Evolutionary conservation across 2,797 vertebrate species (phyloP), one percentile per base, ranked within the genome.

Genomic region (Trachurus trachurus): DNA sequence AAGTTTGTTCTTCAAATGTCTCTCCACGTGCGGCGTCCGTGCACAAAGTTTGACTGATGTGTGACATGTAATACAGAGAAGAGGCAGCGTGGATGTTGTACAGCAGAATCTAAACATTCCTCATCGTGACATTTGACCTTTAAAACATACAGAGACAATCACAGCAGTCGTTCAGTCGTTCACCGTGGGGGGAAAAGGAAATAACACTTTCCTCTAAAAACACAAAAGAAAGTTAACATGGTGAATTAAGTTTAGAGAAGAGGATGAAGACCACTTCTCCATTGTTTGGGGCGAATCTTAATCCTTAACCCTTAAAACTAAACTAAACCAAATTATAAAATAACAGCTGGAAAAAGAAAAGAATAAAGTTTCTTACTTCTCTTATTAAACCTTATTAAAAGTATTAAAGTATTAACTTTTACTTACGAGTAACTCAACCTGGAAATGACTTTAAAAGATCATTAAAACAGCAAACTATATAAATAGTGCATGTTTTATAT

Each of bases 81-180:
- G 3, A 29, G 19, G 56, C 1, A 26, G 45, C 29, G 29, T 15
- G 21, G 13, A 45, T 57, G 31, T 2, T 13, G 19, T 10, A 45
- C 26, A 49, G 53, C 26, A 49, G 53, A 60, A 61, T 22, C 2
- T 21, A 57, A 58, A 57, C 9, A 11, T 37, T 3, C 13, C 10
- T 59, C 6, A 0, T 68, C 58, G 0, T 68, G 61, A 86, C 67
- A 29, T 76, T 80, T 86, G 57, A 87, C 74, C 71, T 71, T 63
- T 59, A 34, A 59, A 40, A 61, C 2, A 16, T 15, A 8, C 66
- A 50, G 37, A 45, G 61, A 54, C 21, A 65, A 71, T 70, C 57
- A 52, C 19, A 54, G 19, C 26, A 1, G 26, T 26, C 26, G 42
- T 11, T 12, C 26, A 1, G 26, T 26, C 26, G 42, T 11, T 12